These are phyloP conservation scores for Lumbricus terrestris DNA, from an alignment of 2,888 invertebrate species.

Conservation along the genomic window DNA sequence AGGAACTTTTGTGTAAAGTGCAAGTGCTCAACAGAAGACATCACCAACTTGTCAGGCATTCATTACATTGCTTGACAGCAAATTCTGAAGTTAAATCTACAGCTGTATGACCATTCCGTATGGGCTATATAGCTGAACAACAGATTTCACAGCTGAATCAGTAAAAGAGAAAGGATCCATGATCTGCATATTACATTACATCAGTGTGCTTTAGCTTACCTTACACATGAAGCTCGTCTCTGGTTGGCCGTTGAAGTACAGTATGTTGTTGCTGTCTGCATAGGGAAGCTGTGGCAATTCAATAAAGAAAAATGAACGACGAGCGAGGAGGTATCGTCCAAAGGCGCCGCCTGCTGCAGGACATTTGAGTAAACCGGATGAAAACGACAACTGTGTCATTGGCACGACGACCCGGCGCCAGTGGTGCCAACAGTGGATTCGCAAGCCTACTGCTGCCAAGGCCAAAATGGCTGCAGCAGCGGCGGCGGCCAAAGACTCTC, in stretches of 20 bases:
- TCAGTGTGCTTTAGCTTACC: background rate
- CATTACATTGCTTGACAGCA: background rate
- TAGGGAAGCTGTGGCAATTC: constrained; percentile 3
- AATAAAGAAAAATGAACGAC: background rate
- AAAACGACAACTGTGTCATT: background rate
- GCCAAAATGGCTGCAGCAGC: background rate
- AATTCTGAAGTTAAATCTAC: background rate
- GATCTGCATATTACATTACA: background rate
- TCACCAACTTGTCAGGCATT: background rate
- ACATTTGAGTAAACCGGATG: background rate
- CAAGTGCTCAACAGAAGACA: background rate
- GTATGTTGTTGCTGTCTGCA: background rate
- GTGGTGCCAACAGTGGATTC: constrained; percentile 9
- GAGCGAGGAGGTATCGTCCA: background rate
- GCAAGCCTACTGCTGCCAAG: background rate
- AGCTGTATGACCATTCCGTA: background rate
- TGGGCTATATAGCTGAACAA: background rate
- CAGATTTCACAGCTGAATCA: background rate
- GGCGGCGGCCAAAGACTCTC: too few relatives aligned
- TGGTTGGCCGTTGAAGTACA: background rate
- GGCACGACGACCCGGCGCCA: background rate
- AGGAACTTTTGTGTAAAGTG: background rate
- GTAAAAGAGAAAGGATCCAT: background rate
- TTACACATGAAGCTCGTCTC: background rate
- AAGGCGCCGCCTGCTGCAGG: background rate